A percentile compares a stretch with the other conserved stretches of the same genome.
Evolutionary conservation across 2,888 invertebrate species (phyloP).

Genomic region (Stenichneumon culpator): DNA sequence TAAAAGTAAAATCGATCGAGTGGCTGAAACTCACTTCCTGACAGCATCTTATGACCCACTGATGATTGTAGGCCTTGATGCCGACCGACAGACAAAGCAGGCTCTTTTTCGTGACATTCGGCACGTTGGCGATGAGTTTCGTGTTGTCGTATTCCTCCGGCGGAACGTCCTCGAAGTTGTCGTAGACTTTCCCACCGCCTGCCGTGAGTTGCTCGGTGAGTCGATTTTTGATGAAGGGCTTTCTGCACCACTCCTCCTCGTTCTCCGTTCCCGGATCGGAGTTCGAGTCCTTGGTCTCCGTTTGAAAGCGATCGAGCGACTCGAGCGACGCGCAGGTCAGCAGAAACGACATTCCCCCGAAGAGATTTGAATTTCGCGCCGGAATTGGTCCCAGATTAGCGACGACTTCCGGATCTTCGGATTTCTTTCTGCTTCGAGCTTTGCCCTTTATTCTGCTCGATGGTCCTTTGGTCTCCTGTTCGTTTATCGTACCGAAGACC

Average conservation of each 20-base stretch:
- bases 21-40: constrained; percentile 75
- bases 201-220: constrained; percentile 88
- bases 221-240: constrained; percentile 87
- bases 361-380: constrained; percentile 84
- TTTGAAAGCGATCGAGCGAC: constrained; percentile 75
- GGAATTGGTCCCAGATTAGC: constrained; percentile 87
- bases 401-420: constrained; percentile 86
- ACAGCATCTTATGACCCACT: constrained; percentile 90
- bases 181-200: constrained; percentile 89
- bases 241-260: constrained; percentile 86
- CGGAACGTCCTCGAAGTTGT: constrained; percentile 86
- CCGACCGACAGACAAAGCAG: constrained; percentile 90
- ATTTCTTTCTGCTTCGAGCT: constrained; percentile 86
- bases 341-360: constrained; percentile 87
- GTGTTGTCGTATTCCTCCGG: constrained; percentile 86
- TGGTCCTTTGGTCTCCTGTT: constrained; percentile 75
- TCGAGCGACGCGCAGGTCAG: constrained; percentile 87
- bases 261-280: constrained; percentile 86
- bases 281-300: constrained; percentile 81
- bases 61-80: constrained; percentile 88
- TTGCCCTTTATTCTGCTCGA: constrained; percentile 86
- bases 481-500: constrained; percentile 74
- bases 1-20: background rate
- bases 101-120: constrained; percentile 91
- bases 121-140: constrained; percentile 89